These are phyloP conservation scores for Drosophila trapezifrons DNA, from an alignment of 1,140 invertebrate species.

Conservation along the genomic window DNA sequence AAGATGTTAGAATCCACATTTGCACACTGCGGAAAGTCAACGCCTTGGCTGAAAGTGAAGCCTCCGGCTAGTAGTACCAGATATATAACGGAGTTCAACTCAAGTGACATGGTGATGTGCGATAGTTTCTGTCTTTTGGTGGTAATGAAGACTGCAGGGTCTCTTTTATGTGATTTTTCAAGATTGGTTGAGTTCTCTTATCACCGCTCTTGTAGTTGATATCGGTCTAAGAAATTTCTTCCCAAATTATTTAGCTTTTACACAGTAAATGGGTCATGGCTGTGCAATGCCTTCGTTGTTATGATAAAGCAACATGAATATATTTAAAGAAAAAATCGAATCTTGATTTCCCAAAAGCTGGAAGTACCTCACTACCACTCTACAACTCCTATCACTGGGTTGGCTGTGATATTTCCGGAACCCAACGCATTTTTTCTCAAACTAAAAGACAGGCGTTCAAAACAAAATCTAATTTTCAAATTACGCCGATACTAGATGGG, in stretches of 20 bases:
- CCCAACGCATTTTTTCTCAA: not conserved
- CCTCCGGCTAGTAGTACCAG: conserved; percentile 34
- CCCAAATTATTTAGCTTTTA: conserved; percentile 44
- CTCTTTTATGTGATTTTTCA: conserved; percentile 57
- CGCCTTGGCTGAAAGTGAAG: not conserved
- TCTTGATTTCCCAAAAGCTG: not conserved
- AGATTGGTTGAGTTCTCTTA: conserved; percentile 36
- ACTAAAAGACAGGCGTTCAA: too few species aligned
- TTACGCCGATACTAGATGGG: too few species aligned
- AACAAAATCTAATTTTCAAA: too few species aligned
- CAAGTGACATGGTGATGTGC: conserved; percentile 27
- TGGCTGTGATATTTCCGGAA: not conserved
- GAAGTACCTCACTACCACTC: too few species aligned
- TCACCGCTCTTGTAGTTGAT: conserved; percentile 38
- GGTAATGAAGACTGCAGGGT: not conserved
- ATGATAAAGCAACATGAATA: conserved; percentile 4
- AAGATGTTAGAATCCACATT: conserved; percentile 55
- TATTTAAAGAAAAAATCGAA: not conserved
- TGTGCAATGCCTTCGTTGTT: conserved; percentile 10
- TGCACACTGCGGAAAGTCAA: conserved; percentile 56
- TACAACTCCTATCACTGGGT: not conserved
- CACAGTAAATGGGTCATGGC: conserved; percentile 59
- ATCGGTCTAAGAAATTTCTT: conserved; percentile 24
- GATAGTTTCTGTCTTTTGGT: conserved; percentile 10
- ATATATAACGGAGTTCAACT: conserved; percentile 8